Evolutionary conservation across 2,113 vertebrate genomes (phyloP).

Genomic region (Vulpes lagopus): DNA sequence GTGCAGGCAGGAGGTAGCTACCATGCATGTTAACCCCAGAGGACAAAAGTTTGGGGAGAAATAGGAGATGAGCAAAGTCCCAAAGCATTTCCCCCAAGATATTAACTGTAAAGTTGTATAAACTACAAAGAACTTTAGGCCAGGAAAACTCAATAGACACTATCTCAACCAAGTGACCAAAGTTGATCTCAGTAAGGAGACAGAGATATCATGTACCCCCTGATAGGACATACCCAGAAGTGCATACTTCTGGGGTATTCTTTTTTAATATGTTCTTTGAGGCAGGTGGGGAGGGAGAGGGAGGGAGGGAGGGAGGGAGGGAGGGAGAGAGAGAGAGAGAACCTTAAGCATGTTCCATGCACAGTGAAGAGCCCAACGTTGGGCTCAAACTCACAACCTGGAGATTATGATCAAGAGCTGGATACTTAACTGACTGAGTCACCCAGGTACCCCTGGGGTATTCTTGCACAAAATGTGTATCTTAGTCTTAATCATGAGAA

Average conservation of each 20-base stretch:
- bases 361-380: neutral
- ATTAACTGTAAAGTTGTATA: neutral
- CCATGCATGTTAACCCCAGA: too few species aligned
- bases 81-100: neutral
- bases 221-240: neutral
- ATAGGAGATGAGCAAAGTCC: neutral
- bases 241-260: neutral
- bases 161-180: neutral
- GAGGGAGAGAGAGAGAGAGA: neutral
- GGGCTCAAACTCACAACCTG: neutral
- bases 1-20: accelerated
- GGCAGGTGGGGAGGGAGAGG: neutral
- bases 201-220: neutral
- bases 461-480: neutral
- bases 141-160: neutral
- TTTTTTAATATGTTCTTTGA: neutral
- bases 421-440: neutral
- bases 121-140: neutral
- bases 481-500: neutral
- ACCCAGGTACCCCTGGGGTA: neutral
- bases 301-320: neutral
- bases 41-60: neutral
- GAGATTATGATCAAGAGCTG: neutral
- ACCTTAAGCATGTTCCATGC: neutral
- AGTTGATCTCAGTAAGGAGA: neutral